A percentile compares a stretch with the other conserved stretches of the same genome.
Conservation (phyloP, 2,888 invertebrate genomes). For the Busseola fusca region DNA sequence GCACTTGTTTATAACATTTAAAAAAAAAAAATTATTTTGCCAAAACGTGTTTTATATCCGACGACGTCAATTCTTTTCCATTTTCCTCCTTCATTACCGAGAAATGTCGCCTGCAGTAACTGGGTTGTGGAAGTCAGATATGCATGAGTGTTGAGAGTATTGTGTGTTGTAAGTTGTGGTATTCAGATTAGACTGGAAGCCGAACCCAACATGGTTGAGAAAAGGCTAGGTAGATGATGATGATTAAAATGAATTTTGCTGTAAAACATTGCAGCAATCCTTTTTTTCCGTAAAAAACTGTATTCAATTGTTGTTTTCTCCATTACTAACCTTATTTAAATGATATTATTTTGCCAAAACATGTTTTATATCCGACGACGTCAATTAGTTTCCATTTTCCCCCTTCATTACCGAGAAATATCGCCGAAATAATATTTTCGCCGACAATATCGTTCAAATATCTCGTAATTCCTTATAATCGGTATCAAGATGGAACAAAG, state of each 20-base stretch:
- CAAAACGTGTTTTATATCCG: no score
- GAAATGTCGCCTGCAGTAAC: no score
- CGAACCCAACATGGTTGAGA: no score
- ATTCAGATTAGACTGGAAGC: no score
- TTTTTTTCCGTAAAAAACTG: neutral
- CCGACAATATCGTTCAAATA: constrained; percentile 40
- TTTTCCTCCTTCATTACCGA: no score
- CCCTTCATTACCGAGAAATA: constrained; percentile 30
- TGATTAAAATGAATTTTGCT: neutral
- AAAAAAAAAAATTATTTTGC: no score
- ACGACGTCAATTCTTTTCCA: no score
- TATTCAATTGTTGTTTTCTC: neutral
- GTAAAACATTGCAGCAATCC: neutral
- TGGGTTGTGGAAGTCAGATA: no score
- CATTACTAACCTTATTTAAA: constrained; percentile 22
- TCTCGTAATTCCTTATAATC: constrained; percentile 46
- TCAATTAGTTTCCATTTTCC: constrained; percentile 34
- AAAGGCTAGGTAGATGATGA: no score
- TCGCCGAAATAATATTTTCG: constrained; percentile 24
- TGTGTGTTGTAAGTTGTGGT: no score
- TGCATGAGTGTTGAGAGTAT: no score
- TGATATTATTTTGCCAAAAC: constrained; percentile 16
- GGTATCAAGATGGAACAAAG: constrained; percentile 49
- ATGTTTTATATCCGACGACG: constrained; percentile 10
- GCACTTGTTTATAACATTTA: no score